Evolutionary conservation across 1,140 invertebrate species (phyloP).

Genomic region (Pantala flavescens): DNA sequence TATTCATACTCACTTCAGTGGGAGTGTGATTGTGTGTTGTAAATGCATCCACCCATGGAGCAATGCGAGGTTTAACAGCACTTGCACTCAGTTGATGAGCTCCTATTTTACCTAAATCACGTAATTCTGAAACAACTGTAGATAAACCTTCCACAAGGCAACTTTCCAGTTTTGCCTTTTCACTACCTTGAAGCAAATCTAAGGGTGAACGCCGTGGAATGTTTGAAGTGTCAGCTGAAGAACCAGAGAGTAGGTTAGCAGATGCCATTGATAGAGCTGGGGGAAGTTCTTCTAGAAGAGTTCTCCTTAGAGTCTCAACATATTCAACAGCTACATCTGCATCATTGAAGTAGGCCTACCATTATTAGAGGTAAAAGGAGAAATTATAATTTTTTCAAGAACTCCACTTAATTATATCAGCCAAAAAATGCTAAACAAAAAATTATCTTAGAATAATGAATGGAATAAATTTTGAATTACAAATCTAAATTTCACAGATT

Average conservation of each 20-base stretch:
- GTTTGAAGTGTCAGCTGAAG: background rate
- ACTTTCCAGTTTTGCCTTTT: conserved; percentile 61
- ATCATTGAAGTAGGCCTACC: conserved; percentile 80
- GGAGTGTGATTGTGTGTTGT: conserved; percentile 65
- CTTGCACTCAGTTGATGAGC: conserved; percentile 71
- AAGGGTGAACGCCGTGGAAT: background rate
- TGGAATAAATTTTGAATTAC: no score
- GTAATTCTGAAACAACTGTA: conserved; percentile 59
- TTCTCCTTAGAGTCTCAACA: conserved; percentile 65
- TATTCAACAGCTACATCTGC: conserved; percentile 87
- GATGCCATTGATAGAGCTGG: conserved; percentile 41
- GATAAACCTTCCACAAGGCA: conserved; percentile 62
- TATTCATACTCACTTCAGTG: conserved; percentile 51
- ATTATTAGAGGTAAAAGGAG: background rate
- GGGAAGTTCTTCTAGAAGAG: conserved; percentile 58
- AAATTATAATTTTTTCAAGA: conserved; percentile 16
- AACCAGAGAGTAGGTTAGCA: conserved; percentile 34
- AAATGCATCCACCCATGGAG: conserved; percentile 78
- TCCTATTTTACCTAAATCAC: conserved; percentile 71
- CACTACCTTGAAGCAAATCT: conserved; percentile 33
- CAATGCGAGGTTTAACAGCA: conserved; percentile 76
- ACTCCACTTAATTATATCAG: no score
- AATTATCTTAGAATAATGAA: no score
- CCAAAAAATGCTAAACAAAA: no score
- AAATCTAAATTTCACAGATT: no score